Evolutionary conservation across 2,888 invertebrate genomes (phyloP).

Genomic region (Ectemnius cavifrons): DNA sequence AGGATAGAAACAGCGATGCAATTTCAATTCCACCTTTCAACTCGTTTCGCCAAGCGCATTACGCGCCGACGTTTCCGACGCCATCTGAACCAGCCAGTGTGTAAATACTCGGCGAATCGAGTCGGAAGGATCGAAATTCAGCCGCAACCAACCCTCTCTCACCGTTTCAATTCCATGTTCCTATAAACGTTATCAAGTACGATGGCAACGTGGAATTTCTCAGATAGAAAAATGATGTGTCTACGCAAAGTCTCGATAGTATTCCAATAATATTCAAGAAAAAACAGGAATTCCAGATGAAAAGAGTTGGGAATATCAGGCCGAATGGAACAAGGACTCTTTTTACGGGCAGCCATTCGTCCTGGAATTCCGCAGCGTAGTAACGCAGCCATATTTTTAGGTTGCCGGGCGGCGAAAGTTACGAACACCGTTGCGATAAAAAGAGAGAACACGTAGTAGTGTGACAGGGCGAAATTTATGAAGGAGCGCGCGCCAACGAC

Average conservation of each 20-base stretch:
- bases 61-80: background rate
- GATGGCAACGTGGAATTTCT: too few relatives aligned
- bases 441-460: background rate
- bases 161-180: too few relatives aligned
- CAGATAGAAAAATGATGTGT: too few relatives aligned
- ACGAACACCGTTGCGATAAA: background rate
- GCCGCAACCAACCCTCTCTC: too few relatives aligned
- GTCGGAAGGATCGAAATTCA: too few relatives aligned
- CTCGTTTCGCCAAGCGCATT: background rate
- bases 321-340: too few relatives aligned
- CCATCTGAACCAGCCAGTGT: background rate
- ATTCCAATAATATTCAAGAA: too few relatives aligned
- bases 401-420: background rate
- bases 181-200: too few relatives aligned
- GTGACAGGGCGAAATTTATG: slow-evolving; percentile 1
- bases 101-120: background rate
- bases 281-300: too few relatives aligned
- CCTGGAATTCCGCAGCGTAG: slow-evolving; percentile 1
- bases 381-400: background rate
- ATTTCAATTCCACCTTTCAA: slow-evolving; percentile 39
- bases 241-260: too few relatives aligned
- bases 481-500: background rate
- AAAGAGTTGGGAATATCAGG: too few relatives aligned
- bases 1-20: slow-evolving; percentile 8
- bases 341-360: background rate